Evolutionary conservation across 35 echinoderm and acorn worm genomes (phyloP), one percentile per base, ranked within the genome.

Genomic region (Anneissia japonica): DNA sequence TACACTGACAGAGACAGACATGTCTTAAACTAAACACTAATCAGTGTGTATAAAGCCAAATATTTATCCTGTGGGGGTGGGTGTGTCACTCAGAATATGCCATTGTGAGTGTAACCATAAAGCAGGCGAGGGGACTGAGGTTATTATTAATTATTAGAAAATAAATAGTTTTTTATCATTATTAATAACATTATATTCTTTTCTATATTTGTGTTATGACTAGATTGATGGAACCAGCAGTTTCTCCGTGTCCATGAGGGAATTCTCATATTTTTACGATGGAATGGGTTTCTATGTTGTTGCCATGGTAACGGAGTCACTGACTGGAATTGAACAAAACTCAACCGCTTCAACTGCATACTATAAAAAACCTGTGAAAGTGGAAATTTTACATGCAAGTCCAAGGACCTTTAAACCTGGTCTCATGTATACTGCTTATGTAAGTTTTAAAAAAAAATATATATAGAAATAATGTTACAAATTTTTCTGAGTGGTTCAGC

Each of bases 351-450:
- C 35, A 34, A 14, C 93, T 9, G 3, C 0, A 17, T 91, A 90
- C 36, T 82, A 89, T 32, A 55, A 38, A 1, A 79, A 76, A 37
- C 86, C 91, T 26, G 85, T 97, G 80, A 91, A 93, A 76, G 82
- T 97, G 17, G 74, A 81, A 0, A 88, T 83, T 4, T 39, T 97
- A 0, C 74, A 87, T 3, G 87, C 37, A 37, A 91, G 45, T 46
- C 81, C 90, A 32, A 31, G 72, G n/a, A 75, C 73, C 7, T 93
- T 75, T 83, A 97, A 93, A 56, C 95, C 95, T 30, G 91, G 91
- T 36, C 74, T 97, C 7, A 75, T 77, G 0, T 97, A 88, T 46
- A 90, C 85, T 34, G 88, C 88, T 39, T 93, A 88, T 78, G 95
- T 97, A 86, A 93, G 94, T 93, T 34, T 16, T n/a, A 6, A n/a